Evolutionary conservation across 2,797 vertebrate species (phyloP), one percentile per base, ranked within the genome.

Genomic region (Thalassophryne amazonica): DNA sequence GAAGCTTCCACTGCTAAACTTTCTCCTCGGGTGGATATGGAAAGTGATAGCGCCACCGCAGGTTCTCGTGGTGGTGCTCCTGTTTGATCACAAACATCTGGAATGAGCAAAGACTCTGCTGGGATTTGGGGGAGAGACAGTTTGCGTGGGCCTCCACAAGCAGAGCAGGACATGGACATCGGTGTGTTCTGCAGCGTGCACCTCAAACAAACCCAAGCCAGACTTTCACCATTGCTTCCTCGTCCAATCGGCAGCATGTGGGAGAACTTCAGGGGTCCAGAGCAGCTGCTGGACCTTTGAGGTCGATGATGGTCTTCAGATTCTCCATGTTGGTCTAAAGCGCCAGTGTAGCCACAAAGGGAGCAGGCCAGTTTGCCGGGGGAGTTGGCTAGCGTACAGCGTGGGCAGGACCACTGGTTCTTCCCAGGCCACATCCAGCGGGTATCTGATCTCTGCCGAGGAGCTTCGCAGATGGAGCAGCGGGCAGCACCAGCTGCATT

Each of bases 391-490:
- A 93, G 92, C 3, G 93, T 93, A 56, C 93, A 94, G 38, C 90
- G 91, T 2, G 91, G 84, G 0, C 93, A 94, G 21, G 91, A 69
- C 94, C 94, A 93, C 4, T 88, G 80, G 33, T 21, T 83, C 0
- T 84, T 87, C 36, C 33, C 86, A 38, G 33, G 91, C 69, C 69
- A 69, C 79, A 91, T 87, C 79, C 90, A 91, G 27, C 89, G 90
- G 30, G 91, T 62, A 70, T 92, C 91, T 0, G 91, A 85, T 14
- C 81, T 86, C 42, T 86, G 89, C 17, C 93, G 90, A 0, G 93
- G 94, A 0, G 93, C 92, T 68, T 95, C 93, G 0, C 94, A 94
- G 58, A 95, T 91, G 78, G 93, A 92, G 78, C 93, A 95, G 64
- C 92, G 92, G 11, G 91, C 90, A 67, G 92, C 91, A 4, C 89